phyloP scores from a whole-genome alignment of 35 echinoderm and acorn worm genomes.

The Chiridota heheva region DNA sequence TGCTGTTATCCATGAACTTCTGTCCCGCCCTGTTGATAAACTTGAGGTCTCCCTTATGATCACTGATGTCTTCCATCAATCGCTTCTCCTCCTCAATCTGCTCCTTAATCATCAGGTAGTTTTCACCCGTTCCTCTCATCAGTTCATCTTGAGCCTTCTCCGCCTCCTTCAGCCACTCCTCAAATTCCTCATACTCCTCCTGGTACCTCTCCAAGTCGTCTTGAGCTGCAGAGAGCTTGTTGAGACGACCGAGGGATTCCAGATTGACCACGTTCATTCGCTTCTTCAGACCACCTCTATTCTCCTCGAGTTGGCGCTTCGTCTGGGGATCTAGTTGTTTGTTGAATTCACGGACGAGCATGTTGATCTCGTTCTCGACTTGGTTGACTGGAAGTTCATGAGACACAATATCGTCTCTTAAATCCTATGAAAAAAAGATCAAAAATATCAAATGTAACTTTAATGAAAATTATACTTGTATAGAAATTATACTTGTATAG shows the following conservation, averaged over 20 bases:
- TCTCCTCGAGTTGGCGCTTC: slow-evolving; percentile 45
- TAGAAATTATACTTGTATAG: too few relatives aligned
- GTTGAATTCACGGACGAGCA: slow-evolving; percentile 74
- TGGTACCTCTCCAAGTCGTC: slow-evolving; percentile 91
- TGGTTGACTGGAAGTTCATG: slow-evolving; percentile 84
- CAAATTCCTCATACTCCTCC: slow-evolving; percentile 88
- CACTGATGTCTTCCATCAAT: slow-evolving; percentile 86
- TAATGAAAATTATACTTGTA: background rate
- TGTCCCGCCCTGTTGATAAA: slow-evolving; percentile 97
- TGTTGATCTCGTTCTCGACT: slow-evolving; percentile 60
- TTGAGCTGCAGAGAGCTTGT: slow-evolving; percentile 70
- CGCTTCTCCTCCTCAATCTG: slow-evolving; percentile 84
- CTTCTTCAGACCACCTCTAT: slow-evolving; percentile 66
- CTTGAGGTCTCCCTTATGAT: slow-evolving; percentile 94
- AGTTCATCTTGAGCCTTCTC: slow-evolving; percentile 69
- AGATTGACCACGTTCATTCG: slow-evolving; percentile 86
- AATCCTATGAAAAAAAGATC: slow-evolving; percentile 37
- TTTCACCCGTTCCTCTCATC: slow-evolving; percentile 49
- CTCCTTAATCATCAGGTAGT: slow-evolving; percentile 36
- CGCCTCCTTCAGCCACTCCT: slow-evolving; percentile 76
- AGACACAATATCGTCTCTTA: slow-evolving; percentile 72
- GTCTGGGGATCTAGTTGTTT: slow-evolving; percentile 62
- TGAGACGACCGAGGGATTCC: slow-evolving; percentile 71
- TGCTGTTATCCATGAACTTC: slow-evolving; percentile 82
- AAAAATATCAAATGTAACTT: background rate